A percentile compares a stretch with the other conserved stretches of the same genome.
phyloP scores from a whole-genome alignment of 2,888 invertebrate species.

The Eupithecia tripunctaria region DNA sequence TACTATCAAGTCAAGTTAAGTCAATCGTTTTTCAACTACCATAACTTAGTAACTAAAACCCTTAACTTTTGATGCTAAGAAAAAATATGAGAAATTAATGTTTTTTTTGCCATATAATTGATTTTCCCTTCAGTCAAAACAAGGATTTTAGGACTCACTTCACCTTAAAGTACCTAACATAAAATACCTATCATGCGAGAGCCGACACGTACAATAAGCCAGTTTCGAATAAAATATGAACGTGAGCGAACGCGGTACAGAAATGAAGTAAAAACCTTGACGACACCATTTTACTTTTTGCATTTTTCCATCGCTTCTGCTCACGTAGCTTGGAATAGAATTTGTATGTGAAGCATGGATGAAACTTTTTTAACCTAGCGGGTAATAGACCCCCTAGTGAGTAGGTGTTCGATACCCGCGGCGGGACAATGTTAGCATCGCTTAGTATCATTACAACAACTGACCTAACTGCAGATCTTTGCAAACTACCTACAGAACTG shows the following conservation, averaged over 20 bases:
- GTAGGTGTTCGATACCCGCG: not conserved
- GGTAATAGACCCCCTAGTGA: not conserved
- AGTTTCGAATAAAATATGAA: not conserved
- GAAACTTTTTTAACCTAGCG: not conserved
- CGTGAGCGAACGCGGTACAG: not conserved
- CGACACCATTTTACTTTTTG: constrained; percentile 1
- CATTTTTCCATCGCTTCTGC: not conserved
- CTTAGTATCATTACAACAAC: not conserved
- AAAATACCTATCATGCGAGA: not conserved
- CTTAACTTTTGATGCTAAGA: too few species aligned
- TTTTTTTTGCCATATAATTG: too few species aligned
- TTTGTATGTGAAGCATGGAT: not conserved
- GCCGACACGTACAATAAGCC: not conserved
- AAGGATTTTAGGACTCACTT: too few species aligned
- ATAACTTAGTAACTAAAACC: too few species aligned
- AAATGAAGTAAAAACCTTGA: not conserved
- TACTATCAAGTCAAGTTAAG: too few species aligned
- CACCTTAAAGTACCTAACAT: too few species aligned
- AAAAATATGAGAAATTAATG: too few species aligned
- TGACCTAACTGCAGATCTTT: too few species aligned
- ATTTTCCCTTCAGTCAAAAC: too few species aligned
- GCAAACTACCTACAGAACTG: too few species aligned
- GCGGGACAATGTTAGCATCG: not conserved
- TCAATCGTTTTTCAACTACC: too few species aligned
- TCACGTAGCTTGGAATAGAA: not conserved